Evolutionary conservation across 1,140 invertebrate species (phyloP).

Genomic region (Aphis gossypii): DNA sequence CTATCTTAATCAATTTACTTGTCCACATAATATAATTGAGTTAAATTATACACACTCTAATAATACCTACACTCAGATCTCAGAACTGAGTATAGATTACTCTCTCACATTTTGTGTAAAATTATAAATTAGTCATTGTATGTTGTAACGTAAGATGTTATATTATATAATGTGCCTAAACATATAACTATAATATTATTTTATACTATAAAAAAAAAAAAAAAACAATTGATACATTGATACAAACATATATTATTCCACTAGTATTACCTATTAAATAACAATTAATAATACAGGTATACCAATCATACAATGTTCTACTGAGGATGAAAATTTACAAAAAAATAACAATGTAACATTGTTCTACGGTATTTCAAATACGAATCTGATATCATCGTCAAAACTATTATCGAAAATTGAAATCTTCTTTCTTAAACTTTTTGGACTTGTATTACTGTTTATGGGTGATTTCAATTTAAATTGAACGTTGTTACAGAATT

Average conservation of each 20-base stretch:
- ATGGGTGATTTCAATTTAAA: conserved; percentile 43
- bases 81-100: not conserved
- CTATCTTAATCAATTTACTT: conserved; percentile 2
- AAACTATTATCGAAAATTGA: conserved; percentile 38
- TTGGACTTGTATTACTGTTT: conserved; percentile 32
- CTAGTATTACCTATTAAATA: too few relatives aligned
- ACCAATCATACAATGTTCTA: too few relatives aligned
- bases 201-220: not conserved
- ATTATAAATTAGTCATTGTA: not conserved
- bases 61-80: not conserved
- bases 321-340: not conserved
- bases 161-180: not conserved
- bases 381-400: conserved; percentile 15
- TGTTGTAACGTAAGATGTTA: not conserved
- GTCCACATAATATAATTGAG: not conserved
- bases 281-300: too few relatives aligned
- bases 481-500: not conserved
- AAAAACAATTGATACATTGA: not conserved
- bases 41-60: not conserved
- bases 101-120: not conserved
- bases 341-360: not conserved
- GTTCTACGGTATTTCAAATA: not conserved
- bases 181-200: not conserved
- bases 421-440: not conserved
- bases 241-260: too few relatives aligned